Evolutionary conservation across 2,113 vertebrate genomes (phyloP).

Genomic region (Psilopsiagon aymara): DNA sequence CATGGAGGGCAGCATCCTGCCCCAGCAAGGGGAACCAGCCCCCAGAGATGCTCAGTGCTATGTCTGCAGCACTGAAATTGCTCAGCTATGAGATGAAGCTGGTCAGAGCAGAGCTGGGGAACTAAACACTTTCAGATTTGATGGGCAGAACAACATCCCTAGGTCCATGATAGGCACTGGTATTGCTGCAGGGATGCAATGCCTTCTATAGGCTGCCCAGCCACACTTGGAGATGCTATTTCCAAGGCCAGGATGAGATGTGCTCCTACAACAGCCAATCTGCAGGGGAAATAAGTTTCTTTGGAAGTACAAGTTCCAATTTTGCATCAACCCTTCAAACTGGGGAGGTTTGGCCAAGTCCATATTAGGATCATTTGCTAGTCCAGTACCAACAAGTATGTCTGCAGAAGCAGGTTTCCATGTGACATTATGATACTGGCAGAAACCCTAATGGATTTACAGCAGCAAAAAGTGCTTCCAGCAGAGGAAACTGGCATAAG

Average conservation of each 20-base stretch:
- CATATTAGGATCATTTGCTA: neutral
- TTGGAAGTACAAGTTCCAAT: neutral
- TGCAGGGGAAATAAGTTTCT: neutral
- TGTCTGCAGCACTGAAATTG: neutral
- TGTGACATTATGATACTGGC: neutral
- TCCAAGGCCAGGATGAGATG: neutral
- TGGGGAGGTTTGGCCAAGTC: neutral
- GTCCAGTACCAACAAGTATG: neutral
- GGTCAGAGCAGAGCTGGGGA: neutral
- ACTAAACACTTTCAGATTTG: rapidly evolving
- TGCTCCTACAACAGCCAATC: neutral
- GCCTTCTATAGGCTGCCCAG: neutral
- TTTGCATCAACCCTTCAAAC: neutral
- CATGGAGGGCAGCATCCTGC: neutral
- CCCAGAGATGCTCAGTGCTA: neutral
- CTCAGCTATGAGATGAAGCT: neutral
- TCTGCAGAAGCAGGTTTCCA: neutral
- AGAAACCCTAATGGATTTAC: neutral
- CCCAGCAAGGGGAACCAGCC: rapidly evolving
- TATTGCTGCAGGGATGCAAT: neutral
- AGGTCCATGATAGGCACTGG: rapidly evolving
- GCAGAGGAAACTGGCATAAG: neutral
- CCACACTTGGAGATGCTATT: neutral
- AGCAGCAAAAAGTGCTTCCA: conserved; percentile 1
- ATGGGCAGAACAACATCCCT: neutral